Conservation (phyloP, 1,140 invertebrate species). For the Nautilus pompilius region DNA sequence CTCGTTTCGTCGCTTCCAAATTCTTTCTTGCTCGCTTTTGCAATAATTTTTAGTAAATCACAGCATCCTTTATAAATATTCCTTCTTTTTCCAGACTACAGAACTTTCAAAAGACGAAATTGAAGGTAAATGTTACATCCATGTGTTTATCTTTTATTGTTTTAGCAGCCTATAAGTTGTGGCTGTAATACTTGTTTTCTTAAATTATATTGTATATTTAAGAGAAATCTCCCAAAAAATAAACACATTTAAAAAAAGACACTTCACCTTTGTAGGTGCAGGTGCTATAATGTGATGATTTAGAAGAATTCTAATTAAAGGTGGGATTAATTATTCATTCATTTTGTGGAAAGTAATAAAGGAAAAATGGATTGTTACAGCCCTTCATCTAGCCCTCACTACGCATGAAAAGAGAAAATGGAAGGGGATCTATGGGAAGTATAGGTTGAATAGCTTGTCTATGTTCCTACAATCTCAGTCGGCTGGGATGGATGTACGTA, state of each 20-base stretch:
- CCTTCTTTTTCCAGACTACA: background rate
- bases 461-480: too few species aligned
- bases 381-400: too few species aligned
- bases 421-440: too few species aligned
- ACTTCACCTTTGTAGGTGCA: too few species aligned
- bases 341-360: too few species aligned
- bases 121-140: background rate
- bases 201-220: background rate
- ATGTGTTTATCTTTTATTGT: background rate
- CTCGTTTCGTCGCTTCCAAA: background rate
- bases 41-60: background rate
- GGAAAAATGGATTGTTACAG: too few species aligned
- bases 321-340: too few species aligned
- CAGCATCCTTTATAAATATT: background rate
- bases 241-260: background rate
- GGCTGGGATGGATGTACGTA: too few species aligned
- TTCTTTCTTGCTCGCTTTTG: background rate
- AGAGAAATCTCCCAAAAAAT: background rate
- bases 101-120: background rate
- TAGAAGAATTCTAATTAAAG: too few species aligned
- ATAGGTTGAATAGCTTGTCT: too few species aligned
- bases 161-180: background rate
- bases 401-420: too few species aligned
- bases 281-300: too few species aligned
- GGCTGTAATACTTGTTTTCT: background rate